Evolutionary conservation across 2,888 invertebrate genomes (phyloP).

Genomic region (Sinotaia quadrata): DNA sequence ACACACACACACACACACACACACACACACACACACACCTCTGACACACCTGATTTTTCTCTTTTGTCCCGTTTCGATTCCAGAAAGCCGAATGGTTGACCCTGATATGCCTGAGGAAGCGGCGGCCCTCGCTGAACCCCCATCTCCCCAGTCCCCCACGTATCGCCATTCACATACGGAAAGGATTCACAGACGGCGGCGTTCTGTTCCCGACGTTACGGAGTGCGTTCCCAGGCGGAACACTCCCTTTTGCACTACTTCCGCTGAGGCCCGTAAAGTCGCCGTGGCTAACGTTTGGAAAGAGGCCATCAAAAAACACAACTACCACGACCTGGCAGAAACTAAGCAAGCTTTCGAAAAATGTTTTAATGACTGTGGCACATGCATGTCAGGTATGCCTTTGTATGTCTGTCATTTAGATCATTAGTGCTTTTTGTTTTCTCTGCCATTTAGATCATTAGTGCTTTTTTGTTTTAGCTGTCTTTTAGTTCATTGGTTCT

Average conservation of each 20-base stretch:
- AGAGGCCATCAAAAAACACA: slow-evolving; percentile 41
- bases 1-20: background rate
- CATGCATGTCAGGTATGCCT: slow-evolving; percentile 52
- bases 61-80: background rate
- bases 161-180: slow-evolving; percentile 43
- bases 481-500: too few relatives aligned
- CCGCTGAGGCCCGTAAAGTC: slow-evolving; percentile 33
- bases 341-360: slow-evolving; percentile 43
- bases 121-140: slow-evolving; percentile 46
- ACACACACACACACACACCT: background rate
- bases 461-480: too few relatives aligned
- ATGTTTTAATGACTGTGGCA: slow-evolving; percentile 53
- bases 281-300: slow-evolving; percentile 39
- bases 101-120: slow-evolving; percentile 48
- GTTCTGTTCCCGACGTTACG: slow-evolving; percentile 28
- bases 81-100: slow-evolving; percentile 51
- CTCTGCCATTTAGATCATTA: too few relatives aligned
- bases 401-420: too few relatives aligned
- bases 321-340: slow-evolving; percentile 38
- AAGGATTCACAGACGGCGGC: slow-evolving; percentile 22
- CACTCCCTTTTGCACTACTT: slow-evolving; percentile 46
- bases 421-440: too few relatives aligned
- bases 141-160: slow-evolving; percentile 38
- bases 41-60: background rate
- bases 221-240: slow-evolving; percentile 42